Base-by-base conservation (phyloP, 2,888 invertebrate species). In the Zaprionus lineosus region DNA sequence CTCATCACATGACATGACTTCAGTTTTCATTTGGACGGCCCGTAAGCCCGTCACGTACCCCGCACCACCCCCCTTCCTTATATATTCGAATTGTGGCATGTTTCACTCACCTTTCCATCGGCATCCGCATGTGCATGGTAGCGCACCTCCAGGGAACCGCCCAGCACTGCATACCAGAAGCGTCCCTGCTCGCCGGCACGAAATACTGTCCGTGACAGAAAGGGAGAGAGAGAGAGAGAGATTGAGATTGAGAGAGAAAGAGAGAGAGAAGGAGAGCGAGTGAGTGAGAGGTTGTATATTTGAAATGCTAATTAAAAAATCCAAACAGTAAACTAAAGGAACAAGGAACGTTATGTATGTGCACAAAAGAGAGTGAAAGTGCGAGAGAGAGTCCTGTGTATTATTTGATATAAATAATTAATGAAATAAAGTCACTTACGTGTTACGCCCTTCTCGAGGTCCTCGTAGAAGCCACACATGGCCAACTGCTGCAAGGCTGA, bases 111-210 rank as follows among this genome's bases (percentile, higher is more conserved):
- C 92, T 93, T 93, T 65, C 90, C 87, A 65, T 92, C 92, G 72
- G 91, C 84, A 69, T 92, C 92, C 36, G 91, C 88, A 16, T 79
- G 84, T 84, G 92, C 92, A 76, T 91, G 91, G 60, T 93, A 91
- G 72, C 93, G 92, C 33, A 94, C 94, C 88, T 94, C 94, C 63
- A 95, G 89, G 12, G 93, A 92, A 18, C 95, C 95, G 11, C 93
- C 92, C 74, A 95, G 90, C 5, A 95, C 94, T 19, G 94, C 94
- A 89, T 95, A 95, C 95, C 95, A 95, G 89, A 94, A 94, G 73
- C 94, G 93, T 43, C 95, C 95, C 67, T 93, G 92, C 89, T 95
- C 95, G 24, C 95, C 95, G 89, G 95, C 94, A 26, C 94, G 93
- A 90, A 94, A 95, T 84, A 95, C 94, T 95, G 91, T 12, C 55